These are phyloP conservation scores for Lophura nycthemera DNA, from an alignment of 2,113 vertebrate genomes.

Conservation along the genomic window DNA sequence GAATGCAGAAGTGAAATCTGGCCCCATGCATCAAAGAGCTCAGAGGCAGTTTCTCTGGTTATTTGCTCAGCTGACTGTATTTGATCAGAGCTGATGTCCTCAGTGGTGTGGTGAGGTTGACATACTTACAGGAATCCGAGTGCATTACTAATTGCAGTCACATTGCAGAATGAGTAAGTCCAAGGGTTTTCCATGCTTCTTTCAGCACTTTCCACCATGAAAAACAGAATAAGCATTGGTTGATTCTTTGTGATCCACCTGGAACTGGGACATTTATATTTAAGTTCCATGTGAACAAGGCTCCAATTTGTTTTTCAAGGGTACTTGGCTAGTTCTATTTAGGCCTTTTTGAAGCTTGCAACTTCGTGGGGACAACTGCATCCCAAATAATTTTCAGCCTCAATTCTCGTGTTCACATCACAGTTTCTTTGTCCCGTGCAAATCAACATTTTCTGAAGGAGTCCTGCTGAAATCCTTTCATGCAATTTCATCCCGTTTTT, in stretches of 20 bases:
- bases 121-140: not conserved
- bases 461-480: not conserved
- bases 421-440: not conserved
- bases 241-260: not conserved
- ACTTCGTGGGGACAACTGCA: not conserved
- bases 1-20: slow-evolving; percentile 36
- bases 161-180: not conserved
- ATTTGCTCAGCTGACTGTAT: slow-evolving; percentile 68
- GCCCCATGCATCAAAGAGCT: not conserved
- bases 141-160: not conserved
- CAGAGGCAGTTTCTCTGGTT: slow-evolving; percentile 1
- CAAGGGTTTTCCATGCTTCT: not conserved
- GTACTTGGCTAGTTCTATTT: not conserved
- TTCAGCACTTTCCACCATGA: not conserved
- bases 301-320: not conserved
- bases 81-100: slow-evolving; percentile 25
- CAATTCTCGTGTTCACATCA: not conserved
- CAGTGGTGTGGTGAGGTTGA: not conserved
- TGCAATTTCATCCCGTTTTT: not conserved
- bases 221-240: not conserved
- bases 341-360: not conserved
- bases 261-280: not conserved
- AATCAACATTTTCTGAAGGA: not conserved
- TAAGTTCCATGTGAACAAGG: not conserved
- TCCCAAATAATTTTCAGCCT: not conserved